phyloP scores from a whole-genome alignment of 1,140 invertebrate genomes.

The Papilio machaon region DNA sequence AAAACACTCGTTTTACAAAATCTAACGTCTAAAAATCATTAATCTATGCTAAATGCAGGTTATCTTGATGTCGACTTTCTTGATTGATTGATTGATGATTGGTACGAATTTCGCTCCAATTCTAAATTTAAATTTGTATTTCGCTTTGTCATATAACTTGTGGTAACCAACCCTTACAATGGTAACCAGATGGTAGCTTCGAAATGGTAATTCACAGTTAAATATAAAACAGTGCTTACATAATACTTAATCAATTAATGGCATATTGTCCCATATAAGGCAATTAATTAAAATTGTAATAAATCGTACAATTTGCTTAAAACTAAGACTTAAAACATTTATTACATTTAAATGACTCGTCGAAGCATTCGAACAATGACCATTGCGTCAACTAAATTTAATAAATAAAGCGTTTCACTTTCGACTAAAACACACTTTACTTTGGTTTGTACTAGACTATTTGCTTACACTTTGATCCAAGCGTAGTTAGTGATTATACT shows the following conservation, averaged over 20 bases:
- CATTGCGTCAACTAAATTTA: conserved; percentile 51
- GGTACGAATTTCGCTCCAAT: neutral
- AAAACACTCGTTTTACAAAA: conserved; percentile 20
- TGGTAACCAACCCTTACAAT: conserved; percentile 28
- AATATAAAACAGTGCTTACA: neutral
- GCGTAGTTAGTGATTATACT: conserved; percentile 9
- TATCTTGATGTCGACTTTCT: neutral
- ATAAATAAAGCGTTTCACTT: conserved; percentile 80
- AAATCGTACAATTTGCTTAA: conserved; percentile 30
- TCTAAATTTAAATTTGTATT: neutral
- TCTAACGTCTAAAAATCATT: neutral
- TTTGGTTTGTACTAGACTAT: conserved; percentile 77
- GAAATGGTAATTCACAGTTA: conserved; percentile 19
- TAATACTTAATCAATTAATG: conserved; percentile 27
- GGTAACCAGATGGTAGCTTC: conserved; percentile 36
- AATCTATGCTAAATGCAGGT: conserved; percentile 26
- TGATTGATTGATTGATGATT: too few species aligned
- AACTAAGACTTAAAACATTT: conserved; percentile 32
- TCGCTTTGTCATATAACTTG: conserved; percentile 9
- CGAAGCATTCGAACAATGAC: conserved; percentile 40
- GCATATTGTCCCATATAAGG: conserved; percentile 33
- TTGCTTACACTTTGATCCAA: conserved; percentile 43
- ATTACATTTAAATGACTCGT: conserved; percentile 29
- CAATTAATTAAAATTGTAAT: conserved; percentile 5
- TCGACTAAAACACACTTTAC: conserved; percentile 76